Conservation (phyloP, 2,888 invertebrate genomes). For the Limnephilus marmoratus region DNA sequence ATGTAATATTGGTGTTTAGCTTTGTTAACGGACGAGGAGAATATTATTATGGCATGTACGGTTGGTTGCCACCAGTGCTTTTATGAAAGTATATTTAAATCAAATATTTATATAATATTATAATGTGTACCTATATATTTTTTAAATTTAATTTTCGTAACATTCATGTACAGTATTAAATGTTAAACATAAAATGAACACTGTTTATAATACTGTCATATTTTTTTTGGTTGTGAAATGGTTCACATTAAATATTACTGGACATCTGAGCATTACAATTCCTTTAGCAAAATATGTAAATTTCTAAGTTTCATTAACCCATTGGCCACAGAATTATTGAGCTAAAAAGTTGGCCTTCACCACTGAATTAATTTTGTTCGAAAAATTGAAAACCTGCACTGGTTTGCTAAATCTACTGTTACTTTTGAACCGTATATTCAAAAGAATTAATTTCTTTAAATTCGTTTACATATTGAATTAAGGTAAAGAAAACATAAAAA, state of each 20-base stretch:
- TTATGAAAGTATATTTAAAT: not conserved
- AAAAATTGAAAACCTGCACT: no score
- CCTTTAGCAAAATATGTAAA: not conserved
- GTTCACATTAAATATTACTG: constrained; percentile 3
- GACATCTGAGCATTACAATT: not conserved
- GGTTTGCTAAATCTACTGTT: no score
- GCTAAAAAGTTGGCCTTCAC: no score
- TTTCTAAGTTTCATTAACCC: not conserved
- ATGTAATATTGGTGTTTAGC: not conserved
- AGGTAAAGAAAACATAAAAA: no score
- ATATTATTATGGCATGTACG: constrained; percentile 13
- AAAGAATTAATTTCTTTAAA: no score
- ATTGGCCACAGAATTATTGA: no score
- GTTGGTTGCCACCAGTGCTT: constrained; percentile 27
- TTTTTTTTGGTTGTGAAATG: constrained; percentile 17
- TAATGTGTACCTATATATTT: not conserved
- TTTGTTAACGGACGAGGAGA: not conserved
- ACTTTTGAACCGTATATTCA: no score
- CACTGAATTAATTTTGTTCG: no score
- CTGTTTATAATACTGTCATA: constrained; percentile 6
- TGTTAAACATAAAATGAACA: not conserved
- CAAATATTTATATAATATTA: not conserved
- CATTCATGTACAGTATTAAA: constrained; percentile 23
- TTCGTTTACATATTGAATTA: no score
- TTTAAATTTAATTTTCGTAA: not conserved